Conservation (phyloP, 1,140 invertebrate genomes). For the Limonius californicus region DNA sequence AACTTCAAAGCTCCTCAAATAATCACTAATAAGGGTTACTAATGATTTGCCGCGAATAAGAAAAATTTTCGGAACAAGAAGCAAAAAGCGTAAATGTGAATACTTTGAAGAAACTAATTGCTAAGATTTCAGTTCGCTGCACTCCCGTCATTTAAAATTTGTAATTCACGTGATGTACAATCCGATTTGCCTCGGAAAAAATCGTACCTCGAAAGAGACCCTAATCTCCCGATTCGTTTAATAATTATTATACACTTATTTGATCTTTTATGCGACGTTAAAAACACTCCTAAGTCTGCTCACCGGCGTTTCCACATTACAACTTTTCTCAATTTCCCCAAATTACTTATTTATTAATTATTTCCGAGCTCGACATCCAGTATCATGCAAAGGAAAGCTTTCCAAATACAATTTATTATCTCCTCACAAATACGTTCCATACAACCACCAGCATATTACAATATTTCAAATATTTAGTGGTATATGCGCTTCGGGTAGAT, state of each 20-base stretch:
- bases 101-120: conserved; percentile 19
- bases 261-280: conserved; percentile 25
- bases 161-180: conserved; percentile 40
- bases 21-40: conserved; percentile 18
- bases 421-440: conserved; percentile 2
- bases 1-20: conserved; percentile 42
- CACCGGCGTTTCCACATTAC: background rate
- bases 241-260: conserved; percentile 34
- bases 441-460: conserved; percentile 23
- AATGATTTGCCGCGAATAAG: conserved; percentile 16
- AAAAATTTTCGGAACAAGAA: conserved; percentile 14
- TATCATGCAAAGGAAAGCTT: background rate
- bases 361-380: no score
- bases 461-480: conserved; percentile 34
- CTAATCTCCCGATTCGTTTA: conserved; percentile 38
- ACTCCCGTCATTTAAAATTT: conserved; percentile 34
- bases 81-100: conserved; percentile 19
- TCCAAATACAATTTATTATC: conserved; percentile 8
- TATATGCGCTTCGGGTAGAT: conserved; percentile 24
- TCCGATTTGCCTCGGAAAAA: conserved; percentile 36
- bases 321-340: background rate
- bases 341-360: background rate
- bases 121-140: conserved; percentile 33
- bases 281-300: conserved; percentile 20
- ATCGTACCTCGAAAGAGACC: conserved; percentile 35